Conservation (phyloP, 2,888 invertebrate species). For the Ennomos fuscantarius region DNA sequence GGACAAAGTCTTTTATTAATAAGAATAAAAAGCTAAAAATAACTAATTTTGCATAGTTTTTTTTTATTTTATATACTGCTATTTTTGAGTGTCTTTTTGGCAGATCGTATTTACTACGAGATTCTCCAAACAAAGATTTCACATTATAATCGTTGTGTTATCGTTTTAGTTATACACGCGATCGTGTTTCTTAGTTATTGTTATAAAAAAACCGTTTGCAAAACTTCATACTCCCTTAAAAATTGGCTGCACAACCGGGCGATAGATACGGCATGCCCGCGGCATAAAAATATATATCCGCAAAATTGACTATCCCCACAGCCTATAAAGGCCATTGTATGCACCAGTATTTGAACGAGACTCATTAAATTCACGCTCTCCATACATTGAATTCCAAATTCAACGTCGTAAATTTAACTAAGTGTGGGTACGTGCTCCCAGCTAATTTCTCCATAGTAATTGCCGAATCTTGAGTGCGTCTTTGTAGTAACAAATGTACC, state of each 20-base stretch:
- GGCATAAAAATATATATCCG: conserved; percentile 38
- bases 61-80: too few species aligned
- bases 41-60: too few species aligned
- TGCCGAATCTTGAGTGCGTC: conserved; percentile 40
- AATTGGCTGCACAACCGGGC: conserved; percentile 23
- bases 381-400: conserved; percentile 24
- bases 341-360: conserved; percentile 29
- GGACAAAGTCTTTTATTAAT: too few species aligned
- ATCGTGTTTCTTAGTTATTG: neutral
- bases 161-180: neutral
- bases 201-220: conserved; percentile 7
- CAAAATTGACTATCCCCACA: conserved; percentile 28
- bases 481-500: conserved; percentile 39
- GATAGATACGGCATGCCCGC: conserved; percentile 37
- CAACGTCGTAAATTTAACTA: conserved; percentile 25
- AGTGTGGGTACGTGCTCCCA: conserved; percentile 26
- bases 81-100: too few species aligned
- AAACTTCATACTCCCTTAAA: conserved; percentile 7
- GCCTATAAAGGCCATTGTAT: conserved; percentile 14
- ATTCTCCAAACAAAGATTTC: too few species aligned
- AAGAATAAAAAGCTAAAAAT: too few species aligned
- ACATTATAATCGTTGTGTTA: too few species aligned
- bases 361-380: conserved; percentile 20
- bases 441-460: conserved; percentile 35
- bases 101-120: too few species aligned